Conservation (phyloP, 2,888 invertebrate genomes). For the Nomada lathburiana region DNA sequence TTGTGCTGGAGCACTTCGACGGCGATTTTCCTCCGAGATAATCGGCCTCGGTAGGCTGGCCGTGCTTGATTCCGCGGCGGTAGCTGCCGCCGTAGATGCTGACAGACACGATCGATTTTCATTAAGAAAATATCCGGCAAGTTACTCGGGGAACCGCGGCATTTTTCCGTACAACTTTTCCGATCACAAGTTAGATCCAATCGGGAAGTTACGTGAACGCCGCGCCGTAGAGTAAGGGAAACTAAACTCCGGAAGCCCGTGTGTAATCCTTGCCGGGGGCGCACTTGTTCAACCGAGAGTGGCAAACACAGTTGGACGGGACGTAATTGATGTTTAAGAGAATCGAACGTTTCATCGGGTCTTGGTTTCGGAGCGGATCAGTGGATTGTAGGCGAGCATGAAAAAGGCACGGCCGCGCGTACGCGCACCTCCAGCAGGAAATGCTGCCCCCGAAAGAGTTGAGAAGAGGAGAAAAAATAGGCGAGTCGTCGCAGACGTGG, state of each 20-base stretch:
- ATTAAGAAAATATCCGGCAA: slow-evolving; percentile 45
- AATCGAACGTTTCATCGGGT: not conserved
- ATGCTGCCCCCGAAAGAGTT: slow-evolving; percentile 26
- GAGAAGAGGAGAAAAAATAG: slow-evolving; percentile 55
- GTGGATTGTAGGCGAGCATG: not conserved
- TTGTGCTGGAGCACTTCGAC: too few relatives aligned
- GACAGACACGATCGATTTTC: slow-evolving; percentile 48
- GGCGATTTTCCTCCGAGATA: too few relatives aligned
- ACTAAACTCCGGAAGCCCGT: slow-evolving; percentile 34
- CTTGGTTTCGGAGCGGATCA: not conserved
- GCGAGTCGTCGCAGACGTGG: slow-evolving; percentile 64
- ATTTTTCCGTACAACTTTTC: slow-evolving; percentile 35
- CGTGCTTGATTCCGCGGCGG: not conserved
- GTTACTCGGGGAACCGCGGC: not conserved
- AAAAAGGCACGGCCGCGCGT: slow-evolving; percentile 6
- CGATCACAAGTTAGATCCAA: slow-evolving; percentile 37
- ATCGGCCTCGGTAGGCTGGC: too few relatives aligned
- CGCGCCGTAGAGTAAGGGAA: not conserved
- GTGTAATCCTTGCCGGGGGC: slow-evolving; percentile 32
- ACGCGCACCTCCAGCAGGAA: slow-evolving; percentile 15
- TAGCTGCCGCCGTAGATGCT: not conserved
- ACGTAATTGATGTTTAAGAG: slow-evolving; percentile 29
- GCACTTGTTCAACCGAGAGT: slow-evolving; percentile 16
- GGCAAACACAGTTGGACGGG: slow-evolving; percentile 27
- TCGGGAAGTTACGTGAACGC: slow-evolving; percentile 19